These are phyloP conservation scores for Dicrostonyx torquatus DNA, from an alignment of 2,797 vertebrate genomes.

Conservation along the genomic window DNA sequence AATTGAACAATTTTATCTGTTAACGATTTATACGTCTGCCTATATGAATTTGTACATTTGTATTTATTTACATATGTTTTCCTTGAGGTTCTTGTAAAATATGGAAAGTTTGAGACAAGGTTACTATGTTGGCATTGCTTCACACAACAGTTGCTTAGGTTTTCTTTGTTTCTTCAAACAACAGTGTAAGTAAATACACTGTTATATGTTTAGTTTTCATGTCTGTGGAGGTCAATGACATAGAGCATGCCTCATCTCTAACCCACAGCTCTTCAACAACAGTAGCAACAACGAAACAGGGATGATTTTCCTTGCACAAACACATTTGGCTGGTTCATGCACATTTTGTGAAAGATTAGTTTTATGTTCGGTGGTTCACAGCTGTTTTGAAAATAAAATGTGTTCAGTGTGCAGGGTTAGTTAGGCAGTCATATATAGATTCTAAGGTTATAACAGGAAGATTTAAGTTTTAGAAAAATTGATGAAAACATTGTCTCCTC, in stretches of 20 bases:
- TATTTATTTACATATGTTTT: constrained; percentile 42
- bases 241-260: neutral
- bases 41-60: constrained; percentile 48
- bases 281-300: neutral
- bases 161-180: constrained; percentile 40
- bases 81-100: constrained; percentile 4
- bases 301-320: constrained; percentile 42
- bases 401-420: neutral
- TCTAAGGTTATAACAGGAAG: neutral
- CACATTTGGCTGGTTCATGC: neutral
- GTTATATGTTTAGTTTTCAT: neutral
- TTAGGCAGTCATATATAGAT: neutral
- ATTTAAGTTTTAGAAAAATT: constrained; percentile 53
- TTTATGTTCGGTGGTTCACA: constrained; percentile 22
- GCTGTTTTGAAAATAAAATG: constrained; percentile 59
- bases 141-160: neutral
- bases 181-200: neutral
- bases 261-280: constrained; percentile 50
- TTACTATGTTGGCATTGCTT: constrained; percentile 14
- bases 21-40: constrained; percentile 11
- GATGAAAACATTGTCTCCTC: neutral
- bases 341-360: constrained; percentile 57
- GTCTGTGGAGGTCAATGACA: constrained; percentile 29
- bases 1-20: constrained; percentile 32
- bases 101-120: neutral